Evolutionary conservation across 2,888 invertebrate species (phyloP), one percentile per base, ranked within the genome.

Genomic region (Crocallis elinguaria): DNA sequence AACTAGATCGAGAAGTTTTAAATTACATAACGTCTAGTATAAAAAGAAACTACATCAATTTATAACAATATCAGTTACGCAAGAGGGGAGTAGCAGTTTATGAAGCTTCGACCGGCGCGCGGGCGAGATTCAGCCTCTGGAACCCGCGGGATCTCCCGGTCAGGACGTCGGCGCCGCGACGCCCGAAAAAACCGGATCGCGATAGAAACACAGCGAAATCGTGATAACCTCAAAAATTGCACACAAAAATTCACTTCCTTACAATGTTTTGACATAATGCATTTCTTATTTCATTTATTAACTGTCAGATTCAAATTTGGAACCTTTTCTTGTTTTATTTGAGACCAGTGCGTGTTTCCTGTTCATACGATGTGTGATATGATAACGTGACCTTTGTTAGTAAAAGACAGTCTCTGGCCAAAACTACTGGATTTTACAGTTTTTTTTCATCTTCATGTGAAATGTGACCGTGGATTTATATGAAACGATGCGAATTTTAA

Each of bases 41-140:
- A 50, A 46, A 32, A 35, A 16, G 44, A 33, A 50, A 71, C 66
- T 77, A 73, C 67, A 51, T 54, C 51, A 60, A 60, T 58, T 57
- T 52, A 17, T 65, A 77, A 81, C 79, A 82, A 82, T 84, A 66
- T 71, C 66, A 83, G 88, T 90, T 90, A 90, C 89, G 90, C 90
- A 90, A 90, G 88, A 86, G 88, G 84, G 83, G 82, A 80, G 78
- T 71, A 62, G 75, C 79, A 78, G 74, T 67, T 57, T 87, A 86
- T 68, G 88, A 66, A 84, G 87, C 88, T 88, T 84, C 90, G 76
- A 88, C 75, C 73, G 75, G 57, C 71, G 62, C 63, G 54, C 77
- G 74, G 71, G 73, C 76, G 72, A 71, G 86, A 88, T 75, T 82
- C 88, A 84, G 88, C 85, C 84, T 83, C 88, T 77, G 85, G 75